Base-by-base conservation (phyloP, 2,797 vertebrate species). In the Clarias pachynema region DNA sequence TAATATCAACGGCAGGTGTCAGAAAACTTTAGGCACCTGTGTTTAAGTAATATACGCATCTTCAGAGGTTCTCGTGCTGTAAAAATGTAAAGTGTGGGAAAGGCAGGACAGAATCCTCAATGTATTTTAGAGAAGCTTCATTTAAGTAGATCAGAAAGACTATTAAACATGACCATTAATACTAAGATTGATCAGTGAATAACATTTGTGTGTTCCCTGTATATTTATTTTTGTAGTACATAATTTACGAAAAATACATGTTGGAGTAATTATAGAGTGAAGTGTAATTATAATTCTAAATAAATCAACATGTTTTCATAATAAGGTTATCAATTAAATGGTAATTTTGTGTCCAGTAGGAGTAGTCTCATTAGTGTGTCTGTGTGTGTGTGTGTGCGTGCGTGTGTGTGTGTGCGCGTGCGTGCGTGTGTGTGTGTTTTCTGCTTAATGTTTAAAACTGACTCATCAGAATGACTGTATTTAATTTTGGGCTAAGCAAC, bases 391-490 rank as follows among this genome's bases (percentile, higher is more conserved):
- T 57, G 15, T 29, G 5, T 53, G 29, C 18, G 29, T 31, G 0
- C 31, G 63, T 66, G 4, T 29, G 34, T 37, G 20, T 24, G 20
- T 40, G 34, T 44, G 69, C 44, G 37, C 15, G 40, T 73, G 26
- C 73, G 70, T 60, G n/a, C 78, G 62, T 63, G 66, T 57, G 59
- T 44, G 31, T 37, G 31, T 56, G 68, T 77, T 10, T 56, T 49
- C 60, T 20, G 15, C 6, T 49, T 49, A 49, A 49, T 56, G 34
- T 75, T 79, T 84, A 6, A 63, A 59, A 69, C 18, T 34, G 20
- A 20, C 26, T 68, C 62, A 65, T 84, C 68, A 84, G 60, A 44
- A 26, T 75, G 79, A 81, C 75, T 66, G 16, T 82, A 85, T 85
- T 85, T 63, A 34, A 68, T 85, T 56, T 29, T 75, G 53, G 15